Percentiles rank a stretch among this genome's conserved stretches.
Evolutionary conservation across 2,888 invertebrate species (phyloP).

Genomic region (Phyto melanocephala): DNA sequence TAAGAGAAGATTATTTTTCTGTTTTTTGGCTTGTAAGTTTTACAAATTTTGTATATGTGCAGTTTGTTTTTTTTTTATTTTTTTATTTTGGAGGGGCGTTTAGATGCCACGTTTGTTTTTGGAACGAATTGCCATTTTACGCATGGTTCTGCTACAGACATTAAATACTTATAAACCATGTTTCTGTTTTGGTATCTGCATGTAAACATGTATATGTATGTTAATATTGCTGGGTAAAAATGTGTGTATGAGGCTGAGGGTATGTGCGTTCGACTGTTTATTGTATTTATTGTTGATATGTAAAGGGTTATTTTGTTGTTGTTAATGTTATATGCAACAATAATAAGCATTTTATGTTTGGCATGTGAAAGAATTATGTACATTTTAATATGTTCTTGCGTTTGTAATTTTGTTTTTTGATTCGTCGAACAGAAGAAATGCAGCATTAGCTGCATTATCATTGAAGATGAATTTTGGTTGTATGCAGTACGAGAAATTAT

Average conservation of each 20-base stretch:
- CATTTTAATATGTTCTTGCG: constrained; percentile 55
- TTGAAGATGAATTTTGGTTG: background rate
- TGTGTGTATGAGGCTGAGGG: background rate
- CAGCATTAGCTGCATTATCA: background rate
- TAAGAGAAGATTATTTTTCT: constrained; percentile 38
- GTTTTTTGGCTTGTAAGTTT: constrained; percentile 3
- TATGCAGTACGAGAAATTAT: constrained; percentile 26
- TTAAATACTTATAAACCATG: constrained; percentile 60
- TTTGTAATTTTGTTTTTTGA: constrained; percentile 48
- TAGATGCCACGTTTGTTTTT: constrained; percentile 64
- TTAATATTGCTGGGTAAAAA: too few relatives aligned
- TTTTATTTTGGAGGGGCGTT: constrained; percentile 58
- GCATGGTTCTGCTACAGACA: constrained; percentile 60
- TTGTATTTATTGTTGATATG: constrained; percentile 41
- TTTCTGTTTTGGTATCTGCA: constrained; percentile 23
- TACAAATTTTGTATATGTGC: background rate
- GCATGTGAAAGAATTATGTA: constrained; percentile 62
- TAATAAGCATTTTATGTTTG: constrained; percentile 55
- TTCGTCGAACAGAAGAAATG: constrained; percentile 32
- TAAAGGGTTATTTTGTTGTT: constrained; percentile 40
- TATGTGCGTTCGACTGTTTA: constrained; percentile 13
- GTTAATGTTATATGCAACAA: constrained; percentile 17
- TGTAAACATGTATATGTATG: background rate
- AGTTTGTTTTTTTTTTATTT: constrained; percentile 19
- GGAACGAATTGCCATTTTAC: constrained; percentile 68